phyloP scores from a whole-genome alignment of 2,888 invertebrate genomes.

The Holacanthella duospinosa region DNA sequence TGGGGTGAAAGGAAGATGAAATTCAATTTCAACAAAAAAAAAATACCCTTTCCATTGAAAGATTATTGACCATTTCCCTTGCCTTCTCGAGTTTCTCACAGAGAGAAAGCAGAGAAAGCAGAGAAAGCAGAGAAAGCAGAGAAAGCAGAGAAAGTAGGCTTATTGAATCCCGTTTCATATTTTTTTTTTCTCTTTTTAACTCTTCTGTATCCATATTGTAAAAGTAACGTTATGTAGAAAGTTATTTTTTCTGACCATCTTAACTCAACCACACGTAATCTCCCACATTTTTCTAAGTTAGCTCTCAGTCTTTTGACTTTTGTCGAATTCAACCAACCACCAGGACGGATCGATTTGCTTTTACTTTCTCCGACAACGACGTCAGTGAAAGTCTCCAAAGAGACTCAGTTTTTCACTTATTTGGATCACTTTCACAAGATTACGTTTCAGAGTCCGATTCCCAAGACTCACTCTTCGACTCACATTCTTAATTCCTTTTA shows the following conservation, averaged over 20 bases:
- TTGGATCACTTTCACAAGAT: background rate
- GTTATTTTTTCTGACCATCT: background rate
- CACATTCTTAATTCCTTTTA: background rate
- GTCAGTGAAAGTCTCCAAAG: background rate
- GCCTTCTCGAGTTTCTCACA: background rate
- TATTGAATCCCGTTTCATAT: background rate
- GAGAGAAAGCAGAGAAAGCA: background rate
- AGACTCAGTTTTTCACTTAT: background rate
- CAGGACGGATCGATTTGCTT: slow-evolving; percentile 25
- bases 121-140: background rate
- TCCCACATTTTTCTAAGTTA: background rate
- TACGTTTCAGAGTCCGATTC: background rate
- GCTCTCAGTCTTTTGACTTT: background rate
- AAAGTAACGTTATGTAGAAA: background rate
- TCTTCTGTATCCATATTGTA: background rate
- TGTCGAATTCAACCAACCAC: slow-evolving; percentile 17
- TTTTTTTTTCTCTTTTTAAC: too few species aligned
- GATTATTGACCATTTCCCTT: background rate
- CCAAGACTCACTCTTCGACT: too few species aligned
- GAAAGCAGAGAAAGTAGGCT: background rate
- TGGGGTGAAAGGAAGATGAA: background rate
- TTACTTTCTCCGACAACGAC: background rate
- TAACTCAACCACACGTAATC: background rate
- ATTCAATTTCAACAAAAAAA: background rate
- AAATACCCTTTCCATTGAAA: background rate